Percentiles rank a stretch among this genome's conserved stretches.
Evolutionary conservation across 2,888 invertebrate genomes (phyloP).

Genomic region (Epirrhoe alternata): DNA sequence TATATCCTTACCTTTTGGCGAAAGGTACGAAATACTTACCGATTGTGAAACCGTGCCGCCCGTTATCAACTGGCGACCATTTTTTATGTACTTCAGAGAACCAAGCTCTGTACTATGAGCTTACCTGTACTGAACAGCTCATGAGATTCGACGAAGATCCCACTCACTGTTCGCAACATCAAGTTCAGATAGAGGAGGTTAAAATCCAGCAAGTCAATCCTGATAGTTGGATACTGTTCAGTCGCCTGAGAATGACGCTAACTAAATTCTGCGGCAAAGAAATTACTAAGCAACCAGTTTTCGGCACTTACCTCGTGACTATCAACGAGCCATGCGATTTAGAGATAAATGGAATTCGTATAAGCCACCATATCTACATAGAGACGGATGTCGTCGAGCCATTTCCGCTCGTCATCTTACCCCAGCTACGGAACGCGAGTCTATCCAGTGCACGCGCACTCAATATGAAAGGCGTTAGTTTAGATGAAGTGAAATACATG

Average conservation of each 20-base stretch:
- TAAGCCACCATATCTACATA: conserved; percentile 1
- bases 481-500: conserved; percentile 12
- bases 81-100: conserved; percentile 1
- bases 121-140: conserved; percentile 7
- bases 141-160: conserved; percentile 2
- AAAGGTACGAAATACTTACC: conserved; percentile 15
- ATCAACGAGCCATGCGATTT: conserved; percentile 10
- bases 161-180: conserved; percentile 5
- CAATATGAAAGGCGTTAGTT: neutral
- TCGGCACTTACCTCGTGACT: conserved; percentile 7
- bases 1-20: conserved; percentile 12
- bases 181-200: neutral
- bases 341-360: conserved; percentile 1
- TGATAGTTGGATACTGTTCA: too few relatives aligned
- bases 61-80: neutral
- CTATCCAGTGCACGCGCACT: conserved; percentile 7
- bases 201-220: too few relatives aligned
- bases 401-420: neutral
- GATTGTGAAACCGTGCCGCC: conserved; percentile 10
- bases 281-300: too few relatives aligned
- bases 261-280: too few relatives aligned
- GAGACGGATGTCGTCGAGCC: neutral
- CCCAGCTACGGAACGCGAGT: conserved; percentile 1
- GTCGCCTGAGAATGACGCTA: too few relatives aligned
- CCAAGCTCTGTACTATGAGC: conserved; percentile 4